Evolutionary conservation across 64 coral and sea anemone species (phyloP), one percentile per base, ranked within the genome.

Genomic region (Pocillopora damicornis): DNA sequence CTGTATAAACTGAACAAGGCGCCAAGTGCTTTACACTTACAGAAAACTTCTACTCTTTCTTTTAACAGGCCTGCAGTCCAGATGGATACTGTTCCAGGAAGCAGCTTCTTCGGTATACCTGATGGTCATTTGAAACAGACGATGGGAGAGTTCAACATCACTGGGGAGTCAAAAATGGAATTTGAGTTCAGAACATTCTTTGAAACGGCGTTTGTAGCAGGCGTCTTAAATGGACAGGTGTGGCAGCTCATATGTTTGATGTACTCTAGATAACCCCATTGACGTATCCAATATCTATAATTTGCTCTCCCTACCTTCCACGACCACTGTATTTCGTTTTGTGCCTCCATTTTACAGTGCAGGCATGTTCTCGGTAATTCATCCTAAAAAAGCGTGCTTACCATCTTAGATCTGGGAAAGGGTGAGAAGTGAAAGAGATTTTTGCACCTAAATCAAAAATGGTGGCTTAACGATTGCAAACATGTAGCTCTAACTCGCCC

Each of bases 171-270:
- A 22, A 66, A 94, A 84, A 84, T 99, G 4, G 45, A 68, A n/a
- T 95, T 99, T 34, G 78, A 93, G 60, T 99, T 99, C 79, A 92
- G 97, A 78, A 93, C 97, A 26, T 99, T 99, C 76, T 76, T 61
- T 12, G 85, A 87, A 77, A 88, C 83, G 66, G 90, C 88, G 25
- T 82, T 88, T 15, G 89, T 99, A 4, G 25, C 95, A 2, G 88
- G 75, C 34, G 97, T 99, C 8, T 61, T 87, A 73, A 88, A 94
- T 59, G 67, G 69, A 6, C 76, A 92, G 90, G 97, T 99, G 75
- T 68, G 89, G 23, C 16, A 17, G 18, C 15, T 12, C 66, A 34
- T 5, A 16, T 67, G 77, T 61, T 10, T 77, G 45, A 71, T 71
- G 6, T 11, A 71, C 8, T 22, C 20, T 25, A 9, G 22, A 4